Evolutionary conservation across 2,888 invertebrate genomes (phyloP), one percentile per base, ranked within the genome.

Genomic region (Xylota segnis): DNA sequence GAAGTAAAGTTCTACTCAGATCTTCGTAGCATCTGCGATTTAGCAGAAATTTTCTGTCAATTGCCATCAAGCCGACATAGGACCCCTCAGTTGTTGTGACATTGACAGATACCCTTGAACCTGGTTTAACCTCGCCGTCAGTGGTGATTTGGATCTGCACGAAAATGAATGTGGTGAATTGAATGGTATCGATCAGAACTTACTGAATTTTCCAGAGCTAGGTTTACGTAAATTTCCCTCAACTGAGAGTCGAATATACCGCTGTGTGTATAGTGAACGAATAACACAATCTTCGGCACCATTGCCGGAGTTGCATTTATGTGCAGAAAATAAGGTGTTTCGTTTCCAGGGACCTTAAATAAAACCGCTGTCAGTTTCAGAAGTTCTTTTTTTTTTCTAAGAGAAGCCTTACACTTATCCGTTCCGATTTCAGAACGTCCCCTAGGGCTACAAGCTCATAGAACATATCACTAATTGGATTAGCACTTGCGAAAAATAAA

Each of bases 361-460:
- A 23, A 2, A 0, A 16, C 4, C 10, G 2, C 16, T 27, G n/a
- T 12, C 0, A 71, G 0, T 50, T 0, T 0, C n/a, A 4, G 18
- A 7, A 6, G n/a, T n/a, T n/a, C n/a, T 2, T 23, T 14, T 23
- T 3, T 32, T 16, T 10, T 23, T 0, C 3, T 3, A 40, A 4
- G 5, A 7, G 18, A 3, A 6, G 18, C 50, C 56, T 75, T 58
- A 94, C 94, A 91, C 94, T 94, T 7, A 97, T 92, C 4, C 96
- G 96, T 87, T 95, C 95, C 0, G 97, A 96, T 14, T 95, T 91
- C 6, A 97, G 92, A 16, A 98, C 95, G 90, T 97, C 96, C 0
- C 98, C 98, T 72, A 98, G 94, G 2, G 97, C 97, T 86, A 98
- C 93, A 18, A 97, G 94, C 89, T 95, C 93, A 90, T 97, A 97